Evolutionary conservation across 2,113 vertebrate genomes (phyloP).

Genomic region (Salminus brasiliensis): DNA sequence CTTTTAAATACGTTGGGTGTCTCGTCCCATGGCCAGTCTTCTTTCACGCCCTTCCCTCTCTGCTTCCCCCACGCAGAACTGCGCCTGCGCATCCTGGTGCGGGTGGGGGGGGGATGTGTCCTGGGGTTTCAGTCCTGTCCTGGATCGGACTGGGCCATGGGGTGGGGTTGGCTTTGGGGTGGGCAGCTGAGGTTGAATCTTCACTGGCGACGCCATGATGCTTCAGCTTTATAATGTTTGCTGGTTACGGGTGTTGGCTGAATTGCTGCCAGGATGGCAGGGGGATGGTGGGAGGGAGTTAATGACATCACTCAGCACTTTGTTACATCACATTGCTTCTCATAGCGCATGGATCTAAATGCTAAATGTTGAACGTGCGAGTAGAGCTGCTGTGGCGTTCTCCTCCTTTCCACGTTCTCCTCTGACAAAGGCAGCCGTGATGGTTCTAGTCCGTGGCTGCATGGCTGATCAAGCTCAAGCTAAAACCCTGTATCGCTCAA

Average conservation of each 20-base stretch:
- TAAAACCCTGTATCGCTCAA: not conserved
- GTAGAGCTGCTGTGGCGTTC: not conserved
- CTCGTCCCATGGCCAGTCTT: constrained; percentile 6
- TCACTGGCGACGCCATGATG: constrained; percentile 38
- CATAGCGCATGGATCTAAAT: no score
- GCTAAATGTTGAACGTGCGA: not conserved
- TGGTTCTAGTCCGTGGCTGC: not conserved
- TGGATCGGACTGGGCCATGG: not conserved
- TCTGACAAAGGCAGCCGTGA: not conserved
- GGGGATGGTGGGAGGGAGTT: no score
- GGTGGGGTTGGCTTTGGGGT: not conserved
- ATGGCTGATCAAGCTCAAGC: constrained; percentile 3
- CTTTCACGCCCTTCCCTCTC: constrained; percentile 39
- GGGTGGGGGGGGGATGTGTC: constrained; percentile 21
- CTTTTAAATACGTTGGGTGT: constrained; percentile 43
- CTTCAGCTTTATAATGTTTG: constrained; percentile 11
- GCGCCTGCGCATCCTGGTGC: constrained; percentile 33
- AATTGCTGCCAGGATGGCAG: constrained; percentile 19
- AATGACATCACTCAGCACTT: constrained; percentile 16
- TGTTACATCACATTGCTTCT: not conserved
- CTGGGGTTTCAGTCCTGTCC: no score
- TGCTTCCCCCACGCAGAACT: constrained; percentile 30
- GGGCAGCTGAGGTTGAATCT: not conserved
- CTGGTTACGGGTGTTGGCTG: constrained; percentile 27
- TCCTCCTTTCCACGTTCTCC: not conserved